phyloP scores from a whole-genome alignment of 2,113 vertebrate genomes.

The Mormoops blainvillei region DNA sequence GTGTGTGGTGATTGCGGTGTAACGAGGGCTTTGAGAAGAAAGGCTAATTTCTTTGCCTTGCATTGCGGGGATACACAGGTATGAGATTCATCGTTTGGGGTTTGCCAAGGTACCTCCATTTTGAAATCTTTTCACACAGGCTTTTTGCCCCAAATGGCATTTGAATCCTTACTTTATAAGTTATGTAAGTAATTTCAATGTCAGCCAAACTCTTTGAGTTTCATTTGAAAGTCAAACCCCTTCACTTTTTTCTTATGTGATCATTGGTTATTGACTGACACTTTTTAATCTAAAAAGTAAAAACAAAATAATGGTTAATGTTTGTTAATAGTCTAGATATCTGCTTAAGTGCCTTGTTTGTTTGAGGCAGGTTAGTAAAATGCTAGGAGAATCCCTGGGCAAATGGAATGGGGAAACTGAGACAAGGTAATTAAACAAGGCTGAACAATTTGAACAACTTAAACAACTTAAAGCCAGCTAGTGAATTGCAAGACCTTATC shows the following conservation, averaged over 20 bases:
- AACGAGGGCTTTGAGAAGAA: not conserved
- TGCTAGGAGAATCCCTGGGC: no score
- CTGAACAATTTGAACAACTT: no score
- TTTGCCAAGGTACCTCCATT: not conserved
- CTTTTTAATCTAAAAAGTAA: not conserved
- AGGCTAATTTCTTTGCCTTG: no score
- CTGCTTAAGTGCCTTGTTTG: not conserved
- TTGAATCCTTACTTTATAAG: not conserved
- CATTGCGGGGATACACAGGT: not conserved
- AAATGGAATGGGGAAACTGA: no score
- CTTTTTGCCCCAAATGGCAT: not conserved
- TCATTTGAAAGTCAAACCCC: not conserved
- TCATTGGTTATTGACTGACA: not conserved
- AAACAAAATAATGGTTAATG: not conserved
- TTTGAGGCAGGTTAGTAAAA: no score
- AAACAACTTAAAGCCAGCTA: no score
- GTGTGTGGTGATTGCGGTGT: not conserved
- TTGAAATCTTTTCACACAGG: not conserved
- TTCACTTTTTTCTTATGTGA: not conserved
- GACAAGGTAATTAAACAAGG: no score
- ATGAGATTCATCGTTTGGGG: no score
- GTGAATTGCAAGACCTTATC: no score
- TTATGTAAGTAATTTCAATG: not conserved
- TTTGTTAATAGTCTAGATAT: not conserved
- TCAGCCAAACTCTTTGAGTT: not conserved